Percentiles rank a stretch among this genome's conserved stretches.
Evolutionary conservation across 2,888 invertebrate genomes (phyloP).

Genomic region (Bruchidius siliquastri): DNA sequence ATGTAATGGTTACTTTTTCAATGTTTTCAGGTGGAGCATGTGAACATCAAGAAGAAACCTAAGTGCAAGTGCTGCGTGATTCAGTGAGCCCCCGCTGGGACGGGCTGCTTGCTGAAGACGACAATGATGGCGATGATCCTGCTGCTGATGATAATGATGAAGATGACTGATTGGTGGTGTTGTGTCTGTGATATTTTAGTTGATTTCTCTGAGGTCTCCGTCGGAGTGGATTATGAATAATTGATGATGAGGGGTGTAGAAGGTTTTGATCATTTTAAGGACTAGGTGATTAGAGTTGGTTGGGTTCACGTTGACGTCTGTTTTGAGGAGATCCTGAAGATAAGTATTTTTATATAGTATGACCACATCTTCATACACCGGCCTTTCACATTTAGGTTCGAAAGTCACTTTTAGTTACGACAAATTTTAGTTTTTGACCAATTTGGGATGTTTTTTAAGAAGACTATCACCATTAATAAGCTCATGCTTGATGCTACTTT

Average conservation of each 20-base stretch:
- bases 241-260: neutral
- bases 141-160: neutral
- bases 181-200: constrained; percentile 1
- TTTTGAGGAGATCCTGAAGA: neutral
- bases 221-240: neutral
- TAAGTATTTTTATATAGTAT: too few relatives aligned
- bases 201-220: neutral
- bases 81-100: constrained; percentile 58
- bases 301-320: neutral
- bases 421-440: too few relatives aligned
- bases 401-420: too few relatives aligned
- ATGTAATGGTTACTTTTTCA: neutral
- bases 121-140: neutral
- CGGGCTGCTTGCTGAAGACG: neutral
- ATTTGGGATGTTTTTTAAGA: too few relatives aligned
- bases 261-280: neutral
- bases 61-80: constrained; percentile 93
- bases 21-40: constrained; percentile 75
- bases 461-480: too few relatives aligned
- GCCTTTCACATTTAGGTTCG: too few relatives aligned
- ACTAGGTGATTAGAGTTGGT: neutral
- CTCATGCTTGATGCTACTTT: too few relatives aligned
- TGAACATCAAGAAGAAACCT: constrained; percentile 90
- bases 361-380: too few relatives aligned
- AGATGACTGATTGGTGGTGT: neutral